Percentiles rank a stretch among this genome's conserved stretches.
phyloP scores from a whole-genome alignment of 2,888 invertebrate genomes.

The Pachydiplax longipennis region DNA sequence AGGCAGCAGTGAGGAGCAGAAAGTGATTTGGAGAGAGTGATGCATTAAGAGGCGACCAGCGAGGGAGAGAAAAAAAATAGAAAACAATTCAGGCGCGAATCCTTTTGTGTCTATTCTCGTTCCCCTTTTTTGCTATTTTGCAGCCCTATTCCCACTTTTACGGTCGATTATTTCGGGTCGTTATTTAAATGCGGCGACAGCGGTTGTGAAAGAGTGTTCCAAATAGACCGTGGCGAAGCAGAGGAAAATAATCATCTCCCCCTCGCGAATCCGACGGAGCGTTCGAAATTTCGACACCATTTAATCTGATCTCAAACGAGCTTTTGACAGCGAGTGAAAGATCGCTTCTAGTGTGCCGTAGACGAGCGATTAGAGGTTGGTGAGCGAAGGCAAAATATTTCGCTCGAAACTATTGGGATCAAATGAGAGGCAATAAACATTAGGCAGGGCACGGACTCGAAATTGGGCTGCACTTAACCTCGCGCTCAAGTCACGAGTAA shows the following conservation, averaged over 20 bases:
- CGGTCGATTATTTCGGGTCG: background rate
- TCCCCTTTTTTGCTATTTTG: background rate
- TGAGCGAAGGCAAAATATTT: background rate
- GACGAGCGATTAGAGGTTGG: background rate
- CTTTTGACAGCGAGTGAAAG: background rate
- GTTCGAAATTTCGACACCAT: background rate
- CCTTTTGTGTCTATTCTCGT: background rate
- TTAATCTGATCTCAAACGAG: background rate
- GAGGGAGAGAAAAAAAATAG: background rate
- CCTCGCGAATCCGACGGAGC: background rate
- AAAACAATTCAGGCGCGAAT: background rate
- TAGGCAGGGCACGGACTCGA: too few species aligned
- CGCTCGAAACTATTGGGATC: background rate
- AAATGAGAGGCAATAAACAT: background rate
- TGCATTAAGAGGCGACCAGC: background rate
- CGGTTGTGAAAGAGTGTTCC: background rate
- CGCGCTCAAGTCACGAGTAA: too few species aligned
- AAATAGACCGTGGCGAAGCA: background rate
- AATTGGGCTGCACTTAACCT: too few species aligned
- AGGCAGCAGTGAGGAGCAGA: background rate
- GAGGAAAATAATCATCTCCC: background rate
- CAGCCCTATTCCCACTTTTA: background rate
- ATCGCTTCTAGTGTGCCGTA: background rate
- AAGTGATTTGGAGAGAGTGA: background rate
- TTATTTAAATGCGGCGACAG: background rate